Base-by-base conservation (phyloP, 2,113 vertebrate species). In the Gopherus flavomarginatus region DNA sequence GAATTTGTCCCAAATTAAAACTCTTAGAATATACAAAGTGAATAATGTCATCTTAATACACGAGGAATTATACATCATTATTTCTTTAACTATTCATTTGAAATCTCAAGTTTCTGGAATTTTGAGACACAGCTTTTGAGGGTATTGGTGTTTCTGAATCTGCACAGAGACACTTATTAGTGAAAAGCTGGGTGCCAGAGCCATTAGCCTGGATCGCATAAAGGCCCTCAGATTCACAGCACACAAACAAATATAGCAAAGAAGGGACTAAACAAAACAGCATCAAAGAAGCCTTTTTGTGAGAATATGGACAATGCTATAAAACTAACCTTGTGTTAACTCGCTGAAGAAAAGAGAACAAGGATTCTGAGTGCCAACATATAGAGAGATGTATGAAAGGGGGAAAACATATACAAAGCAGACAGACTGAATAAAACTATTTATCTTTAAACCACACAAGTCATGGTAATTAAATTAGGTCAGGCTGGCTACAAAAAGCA, bases 391-490 rank as follows among this genome's bases (percentile, higher is more conserved):
- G 86, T 81, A 84, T 97, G 96, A 97, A 98, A 96, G 50, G 59
- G 92, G 94, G 86, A 86, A 94, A 96, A 90, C 89, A 93, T 92
- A 62, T 57, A 97, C 97, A 96, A 95, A 96, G 95, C 90, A 90
- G 97, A 86, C 87, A 92, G 93, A 75, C 69, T 98, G 97, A 98
- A 98, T 97, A 93, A 94, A 97, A 96, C 97, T 95, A 94, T 98
- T 98, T 98, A 97, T 98, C 97, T 97, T 96, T 93, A 97, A 98
- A 90, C 97, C 94, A 92, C 97, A 94, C 96, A 97, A 98, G 96
- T 98, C 97, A 98, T 91, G 97, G 97, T 95, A 98, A 98, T 98
- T 98, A 97, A 97, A 98, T 98, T 98, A 97, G 97, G 96, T 96
- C 95, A 96, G 97, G 42, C 96, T 96, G 96, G 95, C 95, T 96